These are phyloP conservation scores for Rhagophthalmus giganteus DNA, from an alignment of 2,888 invertebrate genomes.

Conservation along the genomic window DNA sequence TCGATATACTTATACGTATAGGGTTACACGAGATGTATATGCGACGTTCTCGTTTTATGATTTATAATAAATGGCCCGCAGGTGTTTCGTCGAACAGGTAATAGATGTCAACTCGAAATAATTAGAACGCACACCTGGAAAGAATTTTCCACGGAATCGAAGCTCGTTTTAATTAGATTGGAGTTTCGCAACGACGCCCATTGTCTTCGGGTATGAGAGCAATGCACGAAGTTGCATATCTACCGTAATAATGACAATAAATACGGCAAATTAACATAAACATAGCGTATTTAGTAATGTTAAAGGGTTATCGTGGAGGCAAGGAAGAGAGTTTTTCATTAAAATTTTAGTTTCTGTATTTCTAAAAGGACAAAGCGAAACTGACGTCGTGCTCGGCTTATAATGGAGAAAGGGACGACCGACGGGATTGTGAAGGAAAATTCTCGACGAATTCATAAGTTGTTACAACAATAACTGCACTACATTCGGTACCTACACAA, in stretches of 20 bases:
- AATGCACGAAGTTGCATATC: conserved; percentile 20
- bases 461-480: conserved; percentile 20
- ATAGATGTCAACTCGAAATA: conserved; percentile 19
- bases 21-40: no score
- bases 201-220: conserved; percentile 13
- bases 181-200: conserved; percentile 2
- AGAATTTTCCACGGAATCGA: conserved; percentile 1
- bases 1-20: conserved; percentile 14
- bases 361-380: not conserved
- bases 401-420: not conserved
- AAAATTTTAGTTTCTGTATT: conserved; percentile 1
- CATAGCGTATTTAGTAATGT: conserved; percentile 24
- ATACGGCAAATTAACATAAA: conserved; percentile 24
- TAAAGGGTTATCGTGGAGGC: conserved; percentile 21
- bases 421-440: not conserved
- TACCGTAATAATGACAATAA: conserved; percentile 19
- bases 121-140: conserved; percentile 12
- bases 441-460: conserved; percentile 14
- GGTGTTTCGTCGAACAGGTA: conserved; percentile 17
- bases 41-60: conserved; percentile 22
- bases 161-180: not conserved
- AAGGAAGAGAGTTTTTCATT: conserved; percentile 12
- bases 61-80: conserved; percentile 25
- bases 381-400: not conserved
- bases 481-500: conserved; percentile 14